A percentile compares a stretch with the other conserved stretches of the same genome.
These are phyloP conservation scores for Reinhardtius hippoglossoides DNA, from an alignment of 2,113 vertebrate species.

Conservation along the genomic window DNA sequence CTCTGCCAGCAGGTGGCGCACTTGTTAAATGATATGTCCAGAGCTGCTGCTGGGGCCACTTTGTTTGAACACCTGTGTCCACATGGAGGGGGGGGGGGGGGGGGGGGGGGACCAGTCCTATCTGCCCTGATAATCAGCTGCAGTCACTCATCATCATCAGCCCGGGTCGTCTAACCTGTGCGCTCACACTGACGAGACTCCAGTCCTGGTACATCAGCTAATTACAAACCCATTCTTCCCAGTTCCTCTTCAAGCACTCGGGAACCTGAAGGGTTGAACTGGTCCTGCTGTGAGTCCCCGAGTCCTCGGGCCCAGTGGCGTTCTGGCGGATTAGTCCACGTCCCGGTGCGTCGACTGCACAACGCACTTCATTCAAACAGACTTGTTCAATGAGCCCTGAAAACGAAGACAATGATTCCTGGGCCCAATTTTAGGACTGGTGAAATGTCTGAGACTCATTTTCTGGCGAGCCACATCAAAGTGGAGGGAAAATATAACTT, in stretches of 20 bases:
- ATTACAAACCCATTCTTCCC: conserved; percentile 31
- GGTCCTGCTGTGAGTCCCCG: not conserved
- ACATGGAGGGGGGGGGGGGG: conserved; percentile 36
- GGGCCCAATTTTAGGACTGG: conserved; percentile 53
- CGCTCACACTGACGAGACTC: not conserved
- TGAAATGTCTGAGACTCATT: conserved; percentile 69
- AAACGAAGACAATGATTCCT: conserved; percentile 53
- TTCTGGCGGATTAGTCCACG: not conserved
- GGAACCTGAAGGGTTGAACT: not conserved
- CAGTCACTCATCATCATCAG: conserved; percentile 46
- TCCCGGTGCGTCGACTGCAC: not conserved
- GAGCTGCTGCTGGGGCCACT: not conserved
- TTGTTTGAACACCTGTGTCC: conserved; percentile 79
- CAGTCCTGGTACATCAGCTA: conserved; percentile 24
- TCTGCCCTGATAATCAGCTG: conserved; percentile 66
- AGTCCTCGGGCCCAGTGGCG: conserved; percentile 9
- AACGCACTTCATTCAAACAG: conserved; percentile 23
- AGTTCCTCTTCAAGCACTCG: not conserved
- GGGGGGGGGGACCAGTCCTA: conserved; percentile 23
- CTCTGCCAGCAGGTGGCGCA: conserved; percentile 55
- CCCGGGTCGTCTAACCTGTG: not conserved
- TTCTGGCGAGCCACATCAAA: conserved; percentile 77
- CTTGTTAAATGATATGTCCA: not conserved
- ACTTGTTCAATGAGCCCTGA: conserved; percentile 35
- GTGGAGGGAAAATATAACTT: conserved; percentile 65